Percentiles rank a stretch among this genome's conserved stretches.
Evolutionary conservation across 1,140 invertebrate genomes (phyloP).

Genomic region (Gonatopus flavifemur): DNA sequence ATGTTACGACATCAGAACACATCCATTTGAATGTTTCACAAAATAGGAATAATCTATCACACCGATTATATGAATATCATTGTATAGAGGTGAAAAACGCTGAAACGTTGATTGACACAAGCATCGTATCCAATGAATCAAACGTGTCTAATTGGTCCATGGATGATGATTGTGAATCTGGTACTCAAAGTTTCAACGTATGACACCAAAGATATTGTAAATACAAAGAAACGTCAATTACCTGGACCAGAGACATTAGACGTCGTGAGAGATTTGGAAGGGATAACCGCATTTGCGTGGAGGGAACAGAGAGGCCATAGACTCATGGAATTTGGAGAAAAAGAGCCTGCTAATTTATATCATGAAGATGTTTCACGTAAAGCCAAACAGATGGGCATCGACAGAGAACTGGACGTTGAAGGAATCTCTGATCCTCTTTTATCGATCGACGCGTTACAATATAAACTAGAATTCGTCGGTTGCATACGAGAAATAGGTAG

Average conservation of each 20-base stretch:
- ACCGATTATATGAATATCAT: too few species aligned
- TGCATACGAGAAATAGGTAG: not conserved
- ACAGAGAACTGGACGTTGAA: not conserved
- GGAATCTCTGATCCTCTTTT: not conserved
- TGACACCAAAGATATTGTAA: too few species aligned
- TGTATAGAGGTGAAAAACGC: too few species aligned
- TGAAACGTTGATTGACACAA: too few species aligned
- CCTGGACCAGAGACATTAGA: not conserved
- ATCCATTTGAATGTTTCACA: too few species aligned
- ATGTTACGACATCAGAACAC: too few species aligned
- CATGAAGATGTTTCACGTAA: not conserved
- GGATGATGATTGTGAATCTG: too few species aligned
- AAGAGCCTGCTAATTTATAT: not conserved
- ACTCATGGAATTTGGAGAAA: conserved; percentile 15
- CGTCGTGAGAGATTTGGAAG: not conserved
- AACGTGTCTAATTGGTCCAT: too few species aligned
- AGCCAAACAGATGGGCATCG: not conserved
- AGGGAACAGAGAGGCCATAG: conserved; percentile 1
- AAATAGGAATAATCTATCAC: too few species aligned
- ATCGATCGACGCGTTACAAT: not conserved
- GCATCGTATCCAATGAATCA: too few species aligned
- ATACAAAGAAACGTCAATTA: not conserved
- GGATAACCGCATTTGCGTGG: conserved; percentile 1
- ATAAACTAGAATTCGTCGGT: not conserved
- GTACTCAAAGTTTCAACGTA: too few species aligned